phyloP scores from a whole-genome alignment of 2,113 vertebrate species.

The Pseudolaguvia tuberculata region DNA sequence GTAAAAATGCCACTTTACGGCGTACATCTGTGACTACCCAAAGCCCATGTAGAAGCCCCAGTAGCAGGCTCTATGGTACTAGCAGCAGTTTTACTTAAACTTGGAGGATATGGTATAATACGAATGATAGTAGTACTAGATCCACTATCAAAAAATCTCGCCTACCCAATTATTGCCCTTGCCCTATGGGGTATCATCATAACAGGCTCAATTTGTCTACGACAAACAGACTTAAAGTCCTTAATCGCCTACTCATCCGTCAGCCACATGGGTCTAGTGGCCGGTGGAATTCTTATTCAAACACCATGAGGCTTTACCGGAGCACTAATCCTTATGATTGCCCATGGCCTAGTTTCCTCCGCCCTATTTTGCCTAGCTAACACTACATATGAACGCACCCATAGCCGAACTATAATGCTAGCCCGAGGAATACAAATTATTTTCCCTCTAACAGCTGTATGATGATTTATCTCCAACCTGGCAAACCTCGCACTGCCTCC shows the following conservation, averaged over 20 bases:
- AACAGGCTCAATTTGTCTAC: conserved; percentile 29
- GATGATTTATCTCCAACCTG: conserved; percentile 42
- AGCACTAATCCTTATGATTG: conserved; percentile 25
- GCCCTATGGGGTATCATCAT: conserved; percentile 42
- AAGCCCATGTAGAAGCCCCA: conserved; percentile 55
- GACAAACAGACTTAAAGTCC: conserved; percentile 53
- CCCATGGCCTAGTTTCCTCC: conserved; percentile 24
- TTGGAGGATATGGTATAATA: conserved; percentile 45
- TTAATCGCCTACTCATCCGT: conserved; percentile 48
- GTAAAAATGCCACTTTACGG: conserved; percentile 54
- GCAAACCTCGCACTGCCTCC: conserved; percentile 40
- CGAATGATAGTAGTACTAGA: not conserved
- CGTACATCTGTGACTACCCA: conserved; percentile 39
- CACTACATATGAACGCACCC: conserved; percentile 34
- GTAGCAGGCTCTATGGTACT: conserved; percentile 46
- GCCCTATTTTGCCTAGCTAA: conserved; percentile 51
- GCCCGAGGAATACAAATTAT: conserved; percentile 15
- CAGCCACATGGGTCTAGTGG: conserved; percentile 32
- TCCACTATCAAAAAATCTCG: not conserved
- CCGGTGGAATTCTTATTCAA: conserved; percentile 25
- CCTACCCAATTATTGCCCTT: conserved; percentile 33
- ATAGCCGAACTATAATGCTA: conserved; percentile 24
- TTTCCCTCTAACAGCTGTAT: not conserved
- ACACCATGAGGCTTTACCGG: conserved; percentile 22
- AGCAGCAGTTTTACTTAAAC: conserved; percentile 44